These are phyloP conservation scores for Heteropelma amictum DNA, from an alignment of 2,888 invertebrate genomes.

Conservation along the genomic window DNA sequence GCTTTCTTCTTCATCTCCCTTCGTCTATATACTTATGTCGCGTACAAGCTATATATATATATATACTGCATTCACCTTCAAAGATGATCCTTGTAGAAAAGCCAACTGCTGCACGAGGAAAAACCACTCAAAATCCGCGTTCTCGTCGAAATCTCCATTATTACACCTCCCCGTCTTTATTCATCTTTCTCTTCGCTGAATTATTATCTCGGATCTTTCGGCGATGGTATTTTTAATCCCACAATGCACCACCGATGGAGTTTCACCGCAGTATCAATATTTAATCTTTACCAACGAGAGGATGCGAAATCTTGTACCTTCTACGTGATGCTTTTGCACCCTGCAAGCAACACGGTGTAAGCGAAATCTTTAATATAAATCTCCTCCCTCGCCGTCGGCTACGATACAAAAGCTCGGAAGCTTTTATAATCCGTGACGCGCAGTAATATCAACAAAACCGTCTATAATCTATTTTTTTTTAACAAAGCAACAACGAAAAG, in stretches of 20 bases:
- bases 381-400: too few relatives aligned
- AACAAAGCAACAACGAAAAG: too few relatives aligned
- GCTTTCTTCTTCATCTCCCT: not conserved
- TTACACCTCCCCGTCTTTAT: not conserved
- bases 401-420: too few relatives aligned
- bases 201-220: constrained; percentile 10
- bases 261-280: constrained; percentile 51
- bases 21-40: not conserved
- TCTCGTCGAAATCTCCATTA: not conserved
- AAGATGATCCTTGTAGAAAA: constrained; percentile 5
- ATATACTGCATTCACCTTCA: constrained; percentile 1
- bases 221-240: constrained; percentile 54
- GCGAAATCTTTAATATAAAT: too few relatives aligned
- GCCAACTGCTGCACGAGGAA: constrained; percentile 27
- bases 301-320: constrained; percentile 6
- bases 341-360: too few relatives aligned
- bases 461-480: too few relatives aligned
- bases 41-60: constrained; percentile 1
- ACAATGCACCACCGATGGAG: constrained; percentile 35
- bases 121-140: constrained; percentile 20
- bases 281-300: constrained; percentile 36
- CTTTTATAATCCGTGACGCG: too few relatives aligned
- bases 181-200: constrained; percentile 2
- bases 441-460: too few relatives aligned
- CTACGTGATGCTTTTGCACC: too few relatives aligned